Evolutionary conservation across 2,113 vertebrate species (phyloP).

Genomic region (Alethe castanea): DNA sequence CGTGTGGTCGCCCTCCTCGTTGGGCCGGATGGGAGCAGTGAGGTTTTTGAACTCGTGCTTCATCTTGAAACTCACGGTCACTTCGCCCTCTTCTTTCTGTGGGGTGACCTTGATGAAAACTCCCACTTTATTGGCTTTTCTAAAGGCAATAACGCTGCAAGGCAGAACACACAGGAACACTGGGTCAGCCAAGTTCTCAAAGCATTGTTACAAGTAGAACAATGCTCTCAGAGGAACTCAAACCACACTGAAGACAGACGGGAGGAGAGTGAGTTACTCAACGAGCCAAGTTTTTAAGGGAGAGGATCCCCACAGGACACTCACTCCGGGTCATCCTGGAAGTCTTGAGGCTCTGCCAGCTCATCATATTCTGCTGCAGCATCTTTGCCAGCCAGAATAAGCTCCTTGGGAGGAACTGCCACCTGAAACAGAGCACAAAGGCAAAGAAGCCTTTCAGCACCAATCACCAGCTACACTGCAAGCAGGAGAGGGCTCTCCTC

Average conservation of each 20-base stretch:
- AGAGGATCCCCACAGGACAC: slow-evolving; percentile 12
- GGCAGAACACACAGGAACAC: not conserved
- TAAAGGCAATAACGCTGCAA: slow-evolving; percentile 89
- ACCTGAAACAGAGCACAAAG: slow-evolving; percentile 73
- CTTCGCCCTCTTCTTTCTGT: slow-evolving; percentile 86
- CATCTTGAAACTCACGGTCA: slow-evolving; percentile 93
- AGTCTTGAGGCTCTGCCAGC: slow-evolving; percentile 94
- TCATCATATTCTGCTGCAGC: slow-evolving; percentile 97
- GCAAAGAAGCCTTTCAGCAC: not conserved
- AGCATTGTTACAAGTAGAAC: not conserved
- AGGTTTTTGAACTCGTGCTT: slow-evolving; percentile 97
- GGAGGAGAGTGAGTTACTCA: not conserved
- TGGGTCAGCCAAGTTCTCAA: not conserved
- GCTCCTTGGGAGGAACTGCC: slow-evolving; percentile 86
- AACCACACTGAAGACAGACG: not conserved
- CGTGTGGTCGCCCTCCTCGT: slow-evolving; percentile 80
- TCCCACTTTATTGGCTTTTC: slow-evolving; percentile 98
- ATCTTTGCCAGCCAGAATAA: slow-evolving; percentile 92
- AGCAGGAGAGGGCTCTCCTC: not conserved
- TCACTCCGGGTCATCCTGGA: slow-evolving; percentile 98
- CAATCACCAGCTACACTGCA: not conserved
- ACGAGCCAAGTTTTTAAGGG: not conserved
- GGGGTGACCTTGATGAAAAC: slow-evolving; percentile 98
- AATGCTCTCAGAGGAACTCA: not conserved
- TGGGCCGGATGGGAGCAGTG: slow-evolving; percentile 83